Base-by-base conservation (phyloP, 2,113 vertebrate genomes). In the Meleagris gallopavo region DNA sequence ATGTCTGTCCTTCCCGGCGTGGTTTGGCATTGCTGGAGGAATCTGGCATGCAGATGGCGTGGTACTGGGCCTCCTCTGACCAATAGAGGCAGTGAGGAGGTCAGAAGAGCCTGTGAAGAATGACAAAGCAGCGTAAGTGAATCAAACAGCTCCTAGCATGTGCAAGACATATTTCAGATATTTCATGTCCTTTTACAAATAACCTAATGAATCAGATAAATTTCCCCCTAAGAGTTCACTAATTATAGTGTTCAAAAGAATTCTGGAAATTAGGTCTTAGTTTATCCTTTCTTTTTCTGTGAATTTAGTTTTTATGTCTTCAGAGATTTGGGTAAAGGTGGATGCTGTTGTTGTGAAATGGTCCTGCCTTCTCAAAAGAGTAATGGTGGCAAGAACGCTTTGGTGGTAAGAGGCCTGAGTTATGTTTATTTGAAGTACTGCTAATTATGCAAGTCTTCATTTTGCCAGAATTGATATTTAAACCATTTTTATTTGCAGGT, bases 31-130 rank as follows among this genome's bases (percentile, higher is more conserved):
- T 0, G 36, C 14, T 69, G 50, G 55, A 87, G 30, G 29, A 74
- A 60, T 93, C 92, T 96, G 94, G 82, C 54, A 54, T 0, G 2
- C 90, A 91, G 69, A 82, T 85, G 93, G 46, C 8, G 29, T 32
- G 65, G 89, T 1, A 1, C 54, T 48, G 66, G 57, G 21, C 57
- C 29, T 40, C 9, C 30, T 91, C 45, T 90, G 76, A 89, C 81
- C 70, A 81, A 81, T 34, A 58, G 72, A 60, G 69, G 57, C 19
- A 89, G 62, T 0, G 1, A 78, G 41, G 73, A 72, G 29, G 81
- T 81, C 69, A 87, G 90, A 76, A 54, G 54, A 91, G 70, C 90
- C 88, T 85, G 84, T 82, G 45, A 88, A 82, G 83, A 94, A 87
- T 82, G 88, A 88, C 82, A 55, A 86, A 83, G 91, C 83, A 78